Conservation (phyloP, 2,888 invertebrate genomes). For the Apodemia mormo region DNA sequence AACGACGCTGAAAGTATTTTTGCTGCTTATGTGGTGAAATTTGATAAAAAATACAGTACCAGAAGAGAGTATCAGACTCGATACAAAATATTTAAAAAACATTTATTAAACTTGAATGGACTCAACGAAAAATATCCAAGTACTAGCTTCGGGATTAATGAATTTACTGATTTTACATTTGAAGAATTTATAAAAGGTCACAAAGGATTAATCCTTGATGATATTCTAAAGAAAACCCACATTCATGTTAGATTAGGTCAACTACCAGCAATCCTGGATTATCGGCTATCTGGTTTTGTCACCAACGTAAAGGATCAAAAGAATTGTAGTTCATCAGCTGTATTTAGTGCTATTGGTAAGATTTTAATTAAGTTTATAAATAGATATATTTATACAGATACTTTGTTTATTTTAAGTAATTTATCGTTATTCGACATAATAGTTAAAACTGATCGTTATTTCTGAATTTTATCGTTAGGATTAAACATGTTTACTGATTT, state of each 20-base stretch:
- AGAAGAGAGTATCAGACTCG: constrained; percentile 20
- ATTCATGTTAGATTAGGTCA: background rate
- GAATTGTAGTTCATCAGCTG: constrained; percentile 29
- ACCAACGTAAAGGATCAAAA: constrained; percentile 31
- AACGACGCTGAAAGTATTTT: constrained; percentile 23
- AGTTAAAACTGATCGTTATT: too few relatives aligned
- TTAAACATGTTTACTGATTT: too few relatives aligned
- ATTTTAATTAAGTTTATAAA: background rate
- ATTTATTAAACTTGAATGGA: constrained; percentile 25
- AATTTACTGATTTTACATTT: constrained; percentile 28
- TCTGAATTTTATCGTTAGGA: too few relatives aligned
- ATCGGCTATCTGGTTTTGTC: constrained; percentile 26
- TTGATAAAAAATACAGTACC: constrained; percentile 20
- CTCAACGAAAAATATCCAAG: constrained; percentile 21
- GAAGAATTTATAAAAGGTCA: constrained; percentile 26
- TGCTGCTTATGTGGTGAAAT: constrained; percentile 22
- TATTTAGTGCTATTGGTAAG: constrained; percentile 34
- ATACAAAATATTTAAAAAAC: constrained; percentile 24
- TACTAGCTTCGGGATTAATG: constrained; percentile 22
- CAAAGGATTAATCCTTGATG: background rate
- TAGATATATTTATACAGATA: too few relatives aligned
- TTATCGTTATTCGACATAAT: too few relatives aligned
- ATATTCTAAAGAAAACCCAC: background rate
- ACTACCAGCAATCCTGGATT: constrained; percentile 28
- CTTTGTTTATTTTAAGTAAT: too few relatives aligned